Conservation (phyloP, 1,140 invertebrate species). For the Calephelis nemesis region DNA sequence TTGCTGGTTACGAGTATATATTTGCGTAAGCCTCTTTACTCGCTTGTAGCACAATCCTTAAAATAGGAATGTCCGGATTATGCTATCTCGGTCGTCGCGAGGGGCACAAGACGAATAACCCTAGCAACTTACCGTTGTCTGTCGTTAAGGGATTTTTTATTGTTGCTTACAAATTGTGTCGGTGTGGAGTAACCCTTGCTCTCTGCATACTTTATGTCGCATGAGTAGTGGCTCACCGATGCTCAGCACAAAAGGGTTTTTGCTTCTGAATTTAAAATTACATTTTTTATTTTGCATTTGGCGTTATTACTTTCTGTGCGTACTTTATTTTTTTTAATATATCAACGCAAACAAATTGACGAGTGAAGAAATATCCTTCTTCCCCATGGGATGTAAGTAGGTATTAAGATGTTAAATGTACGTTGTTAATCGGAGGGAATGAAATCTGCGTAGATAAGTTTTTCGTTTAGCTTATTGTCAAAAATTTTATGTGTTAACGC, state of each 20-base stretch:
- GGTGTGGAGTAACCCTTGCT: slow-evolving; percentile 46
- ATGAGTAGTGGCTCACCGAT: slow-evolving; percentile 23
- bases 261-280: neutral
- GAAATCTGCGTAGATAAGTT: too few species aligned
- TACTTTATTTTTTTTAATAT: too few species aligned
- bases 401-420: too few species aligned
- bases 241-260: slow-evolving; percentile 3
- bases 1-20: too few species aligned
- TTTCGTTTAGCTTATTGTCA: too few species aligned
- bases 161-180: slow-evolving; percentile 69
- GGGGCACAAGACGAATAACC: slow-evolving; percentile 70
- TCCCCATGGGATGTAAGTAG: too few species aligned
- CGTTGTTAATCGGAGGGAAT: too few species aligned
- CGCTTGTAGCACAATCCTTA: neutral
- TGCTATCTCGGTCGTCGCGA: slow-evolving; percentile 37
- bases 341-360: neutral
- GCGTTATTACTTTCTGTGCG: too few species aligned
- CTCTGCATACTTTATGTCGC: slow-evolving; percentile 63
- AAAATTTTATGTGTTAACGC: too few species aligned
- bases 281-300: neutral
- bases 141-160: slow-evolving; percentile 76
- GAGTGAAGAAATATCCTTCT: too few species aligned
- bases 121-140: slow-evolving; percentile 57
- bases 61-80: slow-evolving; percentile 43
- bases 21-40: too few species aligned